Evolutionary conservation across 2,113 vertebrate species (phyloP).

Genomic region (Colius striatus): DNA sequence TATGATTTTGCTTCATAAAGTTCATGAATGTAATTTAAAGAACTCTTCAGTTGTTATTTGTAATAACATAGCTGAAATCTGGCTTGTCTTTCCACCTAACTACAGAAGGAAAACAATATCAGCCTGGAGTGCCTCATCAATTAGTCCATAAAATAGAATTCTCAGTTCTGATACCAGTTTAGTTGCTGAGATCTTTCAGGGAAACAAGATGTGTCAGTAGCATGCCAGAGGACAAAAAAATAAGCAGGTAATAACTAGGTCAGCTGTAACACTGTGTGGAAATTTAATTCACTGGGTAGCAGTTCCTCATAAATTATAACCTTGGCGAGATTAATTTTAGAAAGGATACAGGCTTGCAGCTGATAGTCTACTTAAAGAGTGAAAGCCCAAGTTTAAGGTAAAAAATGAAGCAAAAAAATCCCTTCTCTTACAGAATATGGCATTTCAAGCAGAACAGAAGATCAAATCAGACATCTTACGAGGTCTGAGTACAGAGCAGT

Average conservation of each 20-base stretch:
- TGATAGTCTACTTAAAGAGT: background rate
- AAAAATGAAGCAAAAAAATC: background rate
- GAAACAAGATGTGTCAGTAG: background rate
- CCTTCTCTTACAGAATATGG: slow-evolving; percentile 90
- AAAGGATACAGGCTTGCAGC: background rate
- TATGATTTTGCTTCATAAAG: background rate
- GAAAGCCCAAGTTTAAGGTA: background rate
- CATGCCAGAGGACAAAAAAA: background rate
- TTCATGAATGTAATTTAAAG: background rate
- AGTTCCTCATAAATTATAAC: background rate
- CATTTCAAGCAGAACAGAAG: slow-evolving; percentile 99
- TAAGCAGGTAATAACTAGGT: background rate
- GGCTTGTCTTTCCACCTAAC: background rate
- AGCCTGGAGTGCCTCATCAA: background rate
- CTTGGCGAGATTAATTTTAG: background rate
- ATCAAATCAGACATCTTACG: slow-evolving; percentile 96
- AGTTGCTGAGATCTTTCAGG: background rate
- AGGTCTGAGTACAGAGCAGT: slow-evolving; percentile 94
- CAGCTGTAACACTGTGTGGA: background rate
- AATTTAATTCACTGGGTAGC: background rate
- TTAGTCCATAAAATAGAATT: background rate
- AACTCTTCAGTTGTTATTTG: background rate
- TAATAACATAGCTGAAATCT: background rate
- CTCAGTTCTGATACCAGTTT: background rate
- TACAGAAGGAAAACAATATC: background rate